Evolutionary conservation across 2,113 vertebrate genomes (phyloP).

Genomic region (Euleptes europaea): DNA sequence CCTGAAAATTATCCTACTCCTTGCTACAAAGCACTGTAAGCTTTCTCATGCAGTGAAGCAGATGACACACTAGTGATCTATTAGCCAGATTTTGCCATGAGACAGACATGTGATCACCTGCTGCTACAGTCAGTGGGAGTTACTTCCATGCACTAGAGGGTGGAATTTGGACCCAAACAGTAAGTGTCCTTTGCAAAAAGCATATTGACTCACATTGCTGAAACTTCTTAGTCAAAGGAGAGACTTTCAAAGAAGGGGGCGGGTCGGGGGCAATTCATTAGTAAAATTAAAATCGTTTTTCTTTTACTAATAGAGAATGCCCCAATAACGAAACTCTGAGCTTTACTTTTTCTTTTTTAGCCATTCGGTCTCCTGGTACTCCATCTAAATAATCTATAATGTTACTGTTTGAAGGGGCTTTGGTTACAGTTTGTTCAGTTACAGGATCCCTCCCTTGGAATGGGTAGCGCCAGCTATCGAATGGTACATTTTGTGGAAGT

Average conservation of each 20-base stretch:
- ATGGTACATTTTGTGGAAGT: not conserved
- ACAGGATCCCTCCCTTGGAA: not conserved
- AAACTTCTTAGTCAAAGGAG: constrained; percentile 31
- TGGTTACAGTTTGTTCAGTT: not conserved
- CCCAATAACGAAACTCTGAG: not conserved
- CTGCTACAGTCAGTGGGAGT: constrained; percentile 42
- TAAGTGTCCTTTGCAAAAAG: constrained; percentile 21
- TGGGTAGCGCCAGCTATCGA: not conserved
- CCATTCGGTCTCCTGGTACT: not conserved
- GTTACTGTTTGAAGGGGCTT: not conserved
- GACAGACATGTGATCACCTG: constrained; percentile 45
- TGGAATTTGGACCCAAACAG: constrained; percentile 5
- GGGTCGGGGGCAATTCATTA: constrained; percentile 7
- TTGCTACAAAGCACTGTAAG: not conserved
- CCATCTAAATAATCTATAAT: not conserved
- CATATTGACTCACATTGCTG: constrained; percentile 16
- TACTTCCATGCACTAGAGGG: constrained; percentile 31
- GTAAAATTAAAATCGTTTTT: constrained; percentile 6
- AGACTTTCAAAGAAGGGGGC: not conserved
- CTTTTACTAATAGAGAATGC: constrained; percentile 21
- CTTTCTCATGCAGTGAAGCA: not conserved
- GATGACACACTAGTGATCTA: constrained; percentile 31
- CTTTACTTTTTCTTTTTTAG: not conserved
- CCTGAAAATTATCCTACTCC: not conserved
- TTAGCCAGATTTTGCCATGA: constrained; percentile 10